Percentiles rank a stretch among this genome's conserved stretches.
Conservation (phyloP, 2,113 vertebrate genomes). For the Pyxicephalus adspersus region DNA sequence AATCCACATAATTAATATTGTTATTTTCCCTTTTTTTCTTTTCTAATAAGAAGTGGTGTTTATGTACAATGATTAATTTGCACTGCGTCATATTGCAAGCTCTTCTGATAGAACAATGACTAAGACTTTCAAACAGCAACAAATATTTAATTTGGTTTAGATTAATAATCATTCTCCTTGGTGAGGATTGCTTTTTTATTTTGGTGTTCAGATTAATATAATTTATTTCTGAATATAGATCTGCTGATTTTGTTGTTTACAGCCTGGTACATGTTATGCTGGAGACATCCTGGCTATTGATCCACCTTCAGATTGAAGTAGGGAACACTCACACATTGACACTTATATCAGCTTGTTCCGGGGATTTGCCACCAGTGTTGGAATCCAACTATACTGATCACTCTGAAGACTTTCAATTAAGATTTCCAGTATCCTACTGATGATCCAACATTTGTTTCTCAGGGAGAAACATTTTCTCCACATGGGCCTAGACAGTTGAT, state of each 20-base stretch:
- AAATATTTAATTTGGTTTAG: slow-evolving; percentile 36
- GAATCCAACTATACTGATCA: slow-evolving; percentile 55
- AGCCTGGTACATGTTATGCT: slow-evolving; percentile 10
- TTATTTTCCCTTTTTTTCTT: slow-evolving; percentile 2
- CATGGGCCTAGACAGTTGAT: slow-evolving; percentile 72
- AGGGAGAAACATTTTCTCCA: slow-evolving; percentile 71
- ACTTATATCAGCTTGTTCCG: slow-evolving; percentile 23
- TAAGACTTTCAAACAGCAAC: slow-evolving; percentile 19
- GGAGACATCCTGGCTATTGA: slow-evolving; percentile 40
- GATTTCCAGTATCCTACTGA: slow-evolving; percentile 69
- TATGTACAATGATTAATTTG: slow-evolving; percentile 34
- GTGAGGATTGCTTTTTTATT: not conserved
- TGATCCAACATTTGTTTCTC: slow-evolving; percentile 71
- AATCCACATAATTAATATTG: slow-evolving; percentile 35
- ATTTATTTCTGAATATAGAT: slow-evolving; percentile 12
- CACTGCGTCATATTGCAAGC: not conserved
- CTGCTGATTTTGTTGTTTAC: slow-evolving; percentile 3
- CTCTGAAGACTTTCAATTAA: slow-evolving; percentile 68
- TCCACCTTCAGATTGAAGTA: not conserved
- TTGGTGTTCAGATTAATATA: slow-evolving; percentile 36
- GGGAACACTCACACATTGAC: not conserved
- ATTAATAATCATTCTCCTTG: slow-evolving; percentile 16
- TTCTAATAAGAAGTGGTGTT: slow-evolving; percentile 12
- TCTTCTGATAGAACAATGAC: slow-evolving; percentile 22
- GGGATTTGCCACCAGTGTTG: slow-evolving; percentile 40